phyloP scores from a whole-genome alignment of 2,888 invertebrate genomes.

The Caenorhabditis auriculariae region DNA sequence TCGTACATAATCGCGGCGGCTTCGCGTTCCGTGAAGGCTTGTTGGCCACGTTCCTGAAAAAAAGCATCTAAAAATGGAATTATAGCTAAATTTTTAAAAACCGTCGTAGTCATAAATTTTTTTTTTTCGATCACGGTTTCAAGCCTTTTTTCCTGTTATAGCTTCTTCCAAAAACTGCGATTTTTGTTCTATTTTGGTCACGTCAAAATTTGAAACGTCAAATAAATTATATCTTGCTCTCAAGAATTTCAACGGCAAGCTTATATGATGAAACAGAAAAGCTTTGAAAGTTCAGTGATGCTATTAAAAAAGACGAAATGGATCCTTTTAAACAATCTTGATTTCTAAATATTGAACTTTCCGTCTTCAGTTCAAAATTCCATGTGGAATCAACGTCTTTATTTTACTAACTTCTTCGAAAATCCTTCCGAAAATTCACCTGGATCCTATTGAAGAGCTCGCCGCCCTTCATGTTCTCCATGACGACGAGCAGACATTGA shows the following conservation, averaged over 20 bases:
- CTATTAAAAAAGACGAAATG: too few species aligned
- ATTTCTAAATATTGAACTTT: too few species aligned
- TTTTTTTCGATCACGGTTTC: neutral
- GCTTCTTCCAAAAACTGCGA: neutral
- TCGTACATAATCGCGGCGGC: slow-evolving; percentile 89
- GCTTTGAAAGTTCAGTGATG: too few species aligned
- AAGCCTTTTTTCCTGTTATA: neutral
- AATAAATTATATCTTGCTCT: too few species aligned
- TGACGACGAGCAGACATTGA: slow-evolving; percentile 91
- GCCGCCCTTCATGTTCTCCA: slow-evolving; percentile 99
- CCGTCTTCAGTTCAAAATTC: too few species aligned
- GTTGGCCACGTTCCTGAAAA: slow-evolving; percentile 78
- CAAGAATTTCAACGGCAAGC: too few species aligned
- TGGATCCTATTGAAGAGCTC: slow-evolving; percentile 96
- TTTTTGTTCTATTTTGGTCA: too few species aligned
- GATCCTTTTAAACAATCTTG: too few species aligned
- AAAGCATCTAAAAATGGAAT: neutral
- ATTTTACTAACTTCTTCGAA: neutral
- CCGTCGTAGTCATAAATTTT: neutral
- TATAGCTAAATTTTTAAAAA: neutral
- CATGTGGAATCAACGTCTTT: too few species aligned
- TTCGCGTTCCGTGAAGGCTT: slow-evolving; percentile 94
- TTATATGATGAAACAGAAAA: too few species aligned
- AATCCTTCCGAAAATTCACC: slow-evolving; percentile 18
- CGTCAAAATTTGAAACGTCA: too few species aligned